A percentile compares a stretch with the other conserved stretches of the same genome.
Evolutionary conservation across 1,140 invertebrate genomes (phyloP).

Genomic region (Lepidurus couesii): DNA sequence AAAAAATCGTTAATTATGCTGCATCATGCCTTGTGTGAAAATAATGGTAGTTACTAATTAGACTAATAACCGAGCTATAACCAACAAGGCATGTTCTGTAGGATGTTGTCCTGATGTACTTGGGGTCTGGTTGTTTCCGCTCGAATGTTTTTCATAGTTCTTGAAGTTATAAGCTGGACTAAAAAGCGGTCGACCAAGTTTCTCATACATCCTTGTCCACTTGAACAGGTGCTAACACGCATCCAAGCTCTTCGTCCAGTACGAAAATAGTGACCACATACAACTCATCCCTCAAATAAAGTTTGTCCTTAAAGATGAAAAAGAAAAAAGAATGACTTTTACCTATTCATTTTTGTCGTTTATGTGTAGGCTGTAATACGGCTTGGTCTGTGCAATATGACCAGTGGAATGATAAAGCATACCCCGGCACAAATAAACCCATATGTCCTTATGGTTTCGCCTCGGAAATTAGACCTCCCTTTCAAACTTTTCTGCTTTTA

Average conservation of each 20-base stretch:
- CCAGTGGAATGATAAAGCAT: no score
- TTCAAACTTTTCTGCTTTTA: no score
- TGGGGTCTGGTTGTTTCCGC: constrained; percentile 10
- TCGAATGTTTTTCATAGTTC: not conserved
- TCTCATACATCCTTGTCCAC: not conserved
- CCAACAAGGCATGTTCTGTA: not conserved
- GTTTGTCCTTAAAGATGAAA: no score
- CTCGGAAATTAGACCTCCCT: no score
- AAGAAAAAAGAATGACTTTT: no score
- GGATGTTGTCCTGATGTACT: constrained; percentile 6
- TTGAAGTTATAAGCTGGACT: not conserved
- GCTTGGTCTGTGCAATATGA: no score
- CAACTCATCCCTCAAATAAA: not conserved
- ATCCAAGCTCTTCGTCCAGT: not conserved
- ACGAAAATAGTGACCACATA: not conserved
- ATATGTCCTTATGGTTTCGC: no score
- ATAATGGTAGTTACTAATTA: not conserved
- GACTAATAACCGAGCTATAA: not conserved
- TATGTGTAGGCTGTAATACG: no score
- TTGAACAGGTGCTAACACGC: not conserved
- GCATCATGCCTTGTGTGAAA: not conserved
- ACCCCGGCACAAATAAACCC: no score
- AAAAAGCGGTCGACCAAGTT: not conserved
- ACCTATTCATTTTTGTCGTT: no score
- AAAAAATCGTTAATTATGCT: not conserved